phyloP scores from a whole-genome alignment of 64 coral and sea anemone genomes.

The Dendronephthya gigantea region DNA sequence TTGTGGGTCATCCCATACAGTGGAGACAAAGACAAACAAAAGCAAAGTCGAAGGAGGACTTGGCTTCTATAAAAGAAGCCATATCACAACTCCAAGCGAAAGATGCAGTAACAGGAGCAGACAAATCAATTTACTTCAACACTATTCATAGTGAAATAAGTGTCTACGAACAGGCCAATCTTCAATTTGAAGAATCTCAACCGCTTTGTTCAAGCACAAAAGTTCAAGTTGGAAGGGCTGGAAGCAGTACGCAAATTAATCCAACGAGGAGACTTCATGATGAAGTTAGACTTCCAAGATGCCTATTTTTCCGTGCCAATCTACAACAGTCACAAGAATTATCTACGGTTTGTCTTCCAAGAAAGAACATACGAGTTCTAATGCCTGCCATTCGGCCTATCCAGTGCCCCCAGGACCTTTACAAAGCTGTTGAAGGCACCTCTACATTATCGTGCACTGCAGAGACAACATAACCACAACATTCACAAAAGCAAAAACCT shows the following conservation, averaged over 20 bases:
- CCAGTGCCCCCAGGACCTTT: slow-evolving; percentile 1
- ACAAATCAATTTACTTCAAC: too few relatives aligned
- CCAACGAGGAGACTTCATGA: slow-evolving; percentile 12
- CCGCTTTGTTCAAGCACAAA: not conserved
- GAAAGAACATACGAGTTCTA: not conserved
- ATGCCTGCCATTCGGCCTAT: slow-evolving; percentile 31
- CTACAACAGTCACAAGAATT: not conserved
- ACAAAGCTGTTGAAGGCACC: slow-evolving; percentile 27
- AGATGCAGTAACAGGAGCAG: too few relatives aligned
- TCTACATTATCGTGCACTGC: slow-evolving; percentile 25
- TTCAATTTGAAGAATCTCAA: too few relatives aligned
- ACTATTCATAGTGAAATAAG: too few relatives aligned
- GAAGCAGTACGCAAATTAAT: not conserved
- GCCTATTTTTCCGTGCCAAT: too few relatives aligned
- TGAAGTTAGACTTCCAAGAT: too few relatives aligned
- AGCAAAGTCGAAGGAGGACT: too few relatives aligned
- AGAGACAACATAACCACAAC: not conserved
- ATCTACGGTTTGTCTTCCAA: slow-evolving; percentile 24
- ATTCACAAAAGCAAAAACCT: not conserved
- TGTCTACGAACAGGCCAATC: too few relatives aligned
- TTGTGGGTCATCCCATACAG: not conserved
- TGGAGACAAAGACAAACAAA: not conserved
- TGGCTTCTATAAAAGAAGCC: too few relatives aligned
- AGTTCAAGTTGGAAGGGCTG: slow-evolving; percentile 33
- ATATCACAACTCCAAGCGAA: too few relatives aligned